Evolutionary conservation across 2,113 vertebrate genomes (phyloP).

Genomic region (Vanacampus margaritifer): DNA sequence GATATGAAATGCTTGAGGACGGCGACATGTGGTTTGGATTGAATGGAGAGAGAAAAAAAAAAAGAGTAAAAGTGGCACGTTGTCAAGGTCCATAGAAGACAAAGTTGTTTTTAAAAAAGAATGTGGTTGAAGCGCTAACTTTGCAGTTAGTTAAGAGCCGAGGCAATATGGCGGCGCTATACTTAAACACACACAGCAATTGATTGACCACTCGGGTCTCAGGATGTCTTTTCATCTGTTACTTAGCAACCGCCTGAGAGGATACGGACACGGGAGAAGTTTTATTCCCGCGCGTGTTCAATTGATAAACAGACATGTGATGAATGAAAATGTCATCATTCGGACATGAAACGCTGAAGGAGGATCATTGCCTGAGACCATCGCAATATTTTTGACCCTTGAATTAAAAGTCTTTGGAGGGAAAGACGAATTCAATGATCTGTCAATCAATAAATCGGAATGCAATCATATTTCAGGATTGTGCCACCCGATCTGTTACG

Average conservation of each 20-base stretch:
- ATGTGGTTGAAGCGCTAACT: neutral
- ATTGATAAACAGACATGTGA: conserved; percentile 59
- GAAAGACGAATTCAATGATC: conserved; percentile 14
- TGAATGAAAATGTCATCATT: conserved; percentile 42
- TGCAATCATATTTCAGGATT: neutral
- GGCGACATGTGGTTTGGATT: neutral
- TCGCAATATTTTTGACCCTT: neutral
- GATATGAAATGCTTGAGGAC: conserved; percentile 27
- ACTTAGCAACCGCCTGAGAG: conserved; percentile 76
- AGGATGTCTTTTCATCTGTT: conserved; percentile 78
- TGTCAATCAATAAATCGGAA: neutral
- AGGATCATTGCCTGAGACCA: neutral
- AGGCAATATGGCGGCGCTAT: conserved; percentile 37
- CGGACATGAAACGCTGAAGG: conserved; percentile 3
- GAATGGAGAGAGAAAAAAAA: neutral
- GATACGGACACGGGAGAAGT: conserved; percentile 65
- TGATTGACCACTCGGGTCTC: conserved; percentile 75
- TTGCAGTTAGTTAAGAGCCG: conserved; percentile 8
- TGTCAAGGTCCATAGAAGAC: neutral
- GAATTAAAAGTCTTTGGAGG: neutral
- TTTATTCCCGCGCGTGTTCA: conserved; percentile 60
- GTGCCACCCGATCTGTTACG: neutral
- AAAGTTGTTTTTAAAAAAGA: conserved; percentile 1
- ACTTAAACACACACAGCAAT: conserved; percentile 51
- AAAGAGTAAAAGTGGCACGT: neutral